Conservation (phyloP, 2,888 invertebrate species). For the Ligdia adustata region DNA sequence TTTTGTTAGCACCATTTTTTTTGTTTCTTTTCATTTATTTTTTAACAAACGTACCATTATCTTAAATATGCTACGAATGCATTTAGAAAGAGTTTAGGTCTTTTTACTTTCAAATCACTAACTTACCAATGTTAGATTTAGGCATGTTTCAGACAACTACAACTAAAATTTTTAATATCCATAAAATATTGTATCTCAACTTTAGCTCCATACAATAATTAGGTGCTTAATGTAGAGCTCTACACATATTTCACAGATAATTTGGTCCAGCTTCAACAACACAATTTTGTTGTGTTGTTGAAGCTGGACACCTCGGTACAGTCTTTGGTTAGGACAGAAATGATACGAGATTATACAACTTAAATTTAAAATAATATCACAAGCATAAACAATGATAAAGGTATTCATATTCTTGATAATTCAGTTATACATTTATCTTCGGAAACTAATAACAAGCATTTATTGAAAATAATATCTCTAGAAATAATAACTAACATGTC, state of each 20-base stretch:
- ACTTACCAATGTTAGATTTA: slow-evolving; percentile 54
- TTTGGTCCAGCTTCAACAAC: slow-evolving; percentile 79
- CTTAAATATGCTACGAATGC: slow-evolving; percentile 74
- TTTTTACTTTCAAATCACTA: slow-evolving; percentile 59
- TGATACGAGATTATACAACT: slow-evolving; percentile 67
- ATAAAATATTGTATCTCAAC: slow-evolving; percentile 31
- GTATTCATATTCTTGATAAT: slow-evolving; percentile 39
- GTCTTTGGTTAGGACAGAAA: slow-evolving; percentile 82
- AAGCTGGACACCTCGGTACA: slow-evolving; percentile 64
- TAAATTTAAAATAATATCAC: slow-evolving; percentile 78
- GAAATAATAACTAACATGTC: slow-evolving; percentile 48
- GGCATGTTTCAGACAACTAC: slow-evolving; percentile 47
- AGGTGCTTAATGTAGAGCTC: slow-evolving; percentile 30
- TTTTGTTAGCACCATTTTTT: slow-evolving; percentile 82
- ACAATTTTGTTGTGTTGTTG: slow-evolving; percentile 55
- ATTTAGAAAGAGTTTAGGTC: slow-evolving; percentile 70
- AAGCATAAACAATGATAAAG: slow-evolving; percentile 71
- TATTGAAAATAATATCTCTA: slow-evolving; percentile 8
- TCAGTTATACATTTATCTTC: slow-evolving; percentile 46
- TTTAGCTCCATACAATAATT: slow-evolving; percentile 12
- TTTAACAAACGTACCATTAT: slow-evolving; percentile 75
- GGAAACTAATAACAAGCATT: slow-evolving; percentile 23
- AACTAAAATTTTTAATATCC: slow-evolving; percentile 55
- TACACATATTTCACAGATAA: slow-evolving; percentile 45
- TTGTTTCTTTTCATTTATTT: slow-evolving; percentile 52